Evolutionary conservation across 2,888 invertebrate genomes (phyloP).

Genomic region (Euplagia quadripunctaria): DNA sequence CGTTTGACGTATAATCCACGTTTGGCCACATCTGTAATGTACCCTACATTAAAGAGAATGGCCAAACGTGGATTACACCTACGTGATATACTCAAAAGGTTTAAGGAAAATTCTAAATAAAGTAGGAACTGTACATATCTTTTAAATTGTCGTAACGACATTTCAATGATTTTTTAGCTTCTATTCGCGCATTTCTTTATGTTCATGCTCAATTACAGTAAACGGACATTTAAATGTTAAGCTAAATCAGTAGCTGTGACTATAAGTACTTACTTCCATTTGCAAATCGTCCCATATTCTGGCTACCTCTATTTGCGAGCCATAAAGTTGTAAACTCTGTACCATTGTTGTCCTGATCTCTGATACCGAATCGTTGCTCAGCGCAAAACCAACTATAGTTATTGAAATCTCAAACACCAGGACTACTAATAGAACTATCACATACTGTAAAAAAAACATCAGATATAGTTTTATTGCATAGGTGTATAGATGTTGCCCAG

Average conservation of each 20-base stretch:
- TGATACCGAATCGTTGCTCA: slow-evolving; percentile 60
- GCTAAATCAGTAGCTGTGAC: neutral
- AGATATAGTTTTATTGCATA: neutral
- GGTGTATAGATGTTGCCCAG: too few species aligned
- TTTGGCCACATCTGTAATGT: too few species aligned
- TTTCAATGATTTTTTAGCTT: too few species aligned
- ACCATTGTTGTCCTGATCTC: slow-evolving; percentile 71
- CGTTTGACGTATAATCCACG: too few species aligned
- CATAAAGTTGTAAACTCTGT: slow-evolving; percentile 64
- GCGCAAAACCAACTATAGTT: slow-evolving; percentile 66
- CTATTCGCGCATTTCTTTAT: too few species aligned
- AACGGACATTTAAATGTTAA: neutral
- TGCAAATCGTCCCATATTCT: slow-evolving; percentile 78
- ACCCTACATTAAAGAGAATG: too few species aligned
- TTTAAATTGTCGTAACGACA: too few species aligned
- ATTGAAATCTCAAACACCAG: slow-evolving; percentile 75
- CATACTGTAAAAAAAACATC: slow-evolving; percentile 66
- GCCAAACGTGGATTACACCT: too few species aligned
- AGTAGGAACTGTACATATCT: too few species aligned
- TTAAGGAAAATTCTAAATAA: too few species aligned
- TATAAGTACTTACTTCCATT: slow-evolving; percentile 65
- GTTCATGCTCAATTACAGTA: too few species aligned
- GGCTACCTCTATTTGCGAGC: slow-evolving; percentile 60
- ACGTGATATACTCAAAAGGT: too few species aligned
- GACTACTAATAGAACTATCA: slow-evolving; percentile 62